A percentile compares a stretch with the other conserved stretches of the same genome.
Evolutionary conservation across 2,113 vertebrate species (phyloP).

Genomic region (Bostrychus sinensis): DNA sequence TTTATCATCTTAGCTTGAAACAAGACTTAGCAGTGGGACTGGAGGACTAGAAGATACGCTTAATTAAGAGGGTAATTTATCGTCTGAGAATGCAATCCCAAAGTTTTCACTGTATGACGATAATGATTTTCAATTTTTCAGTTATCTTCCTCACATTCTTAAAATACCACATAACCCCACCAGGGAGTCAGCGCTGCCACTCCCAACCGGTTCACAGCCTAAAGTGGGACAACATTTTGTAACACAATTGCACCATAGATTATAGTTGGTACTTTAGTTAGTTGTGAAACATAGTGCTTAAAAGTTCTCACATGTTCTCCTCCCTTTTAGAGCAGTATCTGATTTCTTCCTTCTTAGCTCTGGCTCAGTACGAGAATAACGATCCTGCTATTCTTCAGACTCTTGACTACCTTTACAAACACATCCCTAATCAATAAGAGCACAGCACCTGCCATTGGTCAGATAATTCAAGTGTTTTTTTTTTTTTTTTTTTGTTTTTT

Average conservation of each 20-base stretch:
- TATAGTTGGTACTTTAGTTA: background rate
- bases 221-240: background rate
- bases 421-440: constrained; percentile 47
- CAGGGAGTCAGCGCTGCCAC: constrained; percentile 1
- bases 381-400: constrained; percentile 17
- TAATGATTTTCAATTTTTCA: constrained; percentile 22
- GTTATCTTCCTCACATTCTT: background rate
- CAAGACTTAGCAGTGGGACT: constrained; percentile 21
- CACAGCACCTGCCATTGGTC: constrained; percentile 9
- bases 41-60: constrained; percentile 36
- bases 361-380: constrained; percentile 21
- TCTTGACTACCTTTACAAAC: constrained; percentile 25
- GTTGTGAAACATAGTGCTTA: background rate
- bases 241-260: constrained; percentile 1
- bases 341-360: background rate
- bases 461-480: constrained; percentile 20
- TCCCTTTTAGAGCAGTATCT: constrained; percentile 5
- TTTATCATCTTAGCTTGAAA: constrained; percentile 25
- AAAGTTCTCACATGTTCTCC: background rate
- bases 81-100: constrained; percentile 19
- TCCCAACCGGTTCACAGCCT: constrained; percentile 1
- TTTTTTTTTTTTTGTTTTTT: constrained; percentile 15
- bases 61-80: constrained; percentile 16
- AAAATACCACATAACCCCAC: background rate
- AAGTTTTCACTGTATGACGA: background rate